These are phyloP conservation scores for Aphelocoma coerulescens DNA, from an alignment of 2,113 vertebrate species.

Conservation along the genomic window DNA sequence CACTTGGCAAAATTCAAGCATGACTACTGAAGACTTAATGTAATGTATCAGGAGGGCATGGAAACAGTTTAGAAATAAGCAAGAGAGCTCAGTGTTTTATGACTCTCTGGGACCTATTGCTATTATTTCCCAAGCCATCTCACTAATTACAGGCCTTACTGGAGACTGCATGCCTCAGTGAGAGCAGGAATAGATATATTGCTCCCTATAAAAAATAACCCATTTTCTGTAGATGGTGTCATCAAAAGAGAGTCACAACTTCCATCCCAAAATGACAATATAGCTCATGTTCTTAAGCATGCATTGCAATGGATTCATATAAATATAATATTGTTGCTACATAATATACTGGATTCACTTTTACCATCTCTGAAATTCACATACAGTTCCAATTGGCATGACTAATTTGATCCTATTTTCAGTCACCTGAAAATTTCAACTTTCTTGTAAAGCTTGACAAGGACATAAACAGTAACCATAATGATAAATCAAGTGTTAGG, in stretches of 20 bases:
- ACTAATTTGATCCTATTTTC: neutral
- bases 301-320: neutral
- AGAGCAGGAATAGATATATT: neutral
- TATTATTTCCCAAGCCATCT: neutral
- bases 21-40: neutral
- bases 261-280: conserved; percentile 8
- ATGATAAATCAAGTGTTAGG: neutral
- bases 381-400: neutral
- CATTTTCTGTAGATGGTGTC: neutral
- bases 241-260: conserved; percentile 27
- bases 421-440: neutral
- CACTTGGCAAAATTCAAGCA: conserved; percentile 1
- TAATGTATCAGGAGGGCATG: conserved; percentile 5
- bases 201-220: conserved; percentile 15
- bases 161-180: neutral
- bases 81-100: neutral
- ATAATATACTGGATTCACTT: neutral
- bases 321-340: neutral
- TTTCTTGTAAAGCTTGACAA: neutral
- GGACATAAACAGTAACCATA: neutral
- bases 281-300: neutral
- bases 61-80: neutral
- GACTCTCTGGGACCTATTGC: conserved; percentile 21
- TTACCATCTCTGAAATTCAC: neutral
- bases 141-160: conserved; percentile 19